Evolutionary conservation across 64 coral and sea anemone species (phyloP), one percentile per base, ranked within the genome.

Genomic region (Pocillopora damicornis): DNA sequence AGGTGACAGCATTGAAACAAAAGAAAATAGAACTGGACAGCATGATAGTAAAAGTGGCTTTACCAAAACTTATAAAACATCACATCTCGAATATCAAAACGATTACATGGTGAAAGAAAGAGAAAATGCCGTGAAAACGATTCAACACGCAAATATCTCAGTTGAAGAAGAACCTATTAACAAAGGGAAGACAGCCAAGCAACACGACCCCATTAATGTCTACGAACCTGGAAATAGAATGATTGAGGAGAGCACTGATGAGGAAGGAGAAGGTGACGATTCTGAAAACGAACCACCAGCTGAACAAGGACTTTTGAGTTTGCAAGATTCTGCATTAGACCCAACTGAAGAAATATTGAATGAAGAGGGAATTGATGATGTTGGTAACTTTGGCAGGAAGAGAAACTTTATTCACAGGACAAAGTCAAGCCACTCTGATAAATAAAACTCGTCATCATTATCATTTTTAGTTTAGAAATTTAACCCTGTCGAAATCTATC

Each of bases 311-410:
- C 37, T 45, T 77, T 30, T 20, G 13, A 15, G 25, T 56, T 73
- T 85, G 13, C 15, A 85, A 35, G 81, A 85, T 58, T 17, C 36
- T 22, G 36, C 37, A 0, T 58, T 71, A 22, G 81, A 59, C 25
- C 63, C 81, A 14, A 51, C 64, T 22, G 81, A 85, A 4, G n/a
- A 56, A 15, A n/a, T 59, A 23, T 61, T 89, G 38, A 63, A 78
- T 73, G 87, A 79, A 35, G 63, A 71, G 71, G 81, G 64, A 85
- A 85, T 85, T 80, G 63, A 89, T 18, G 77, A 89, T 80, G 88
- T 59, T 68, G 61, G 76, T 72, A 79, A 69, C 58, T 78, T 79
- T 62, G 75, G 72, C 5, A 87, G 71, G 15, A 87, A 77, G 62
- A 87, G 86, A 58, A 37, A 87, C 25, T 59, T 59, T 25, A 35